Evolutionary conservation across 2,888 invertebrate species (phyloP).

Genomic region (Operophtera brumata): DNA sequence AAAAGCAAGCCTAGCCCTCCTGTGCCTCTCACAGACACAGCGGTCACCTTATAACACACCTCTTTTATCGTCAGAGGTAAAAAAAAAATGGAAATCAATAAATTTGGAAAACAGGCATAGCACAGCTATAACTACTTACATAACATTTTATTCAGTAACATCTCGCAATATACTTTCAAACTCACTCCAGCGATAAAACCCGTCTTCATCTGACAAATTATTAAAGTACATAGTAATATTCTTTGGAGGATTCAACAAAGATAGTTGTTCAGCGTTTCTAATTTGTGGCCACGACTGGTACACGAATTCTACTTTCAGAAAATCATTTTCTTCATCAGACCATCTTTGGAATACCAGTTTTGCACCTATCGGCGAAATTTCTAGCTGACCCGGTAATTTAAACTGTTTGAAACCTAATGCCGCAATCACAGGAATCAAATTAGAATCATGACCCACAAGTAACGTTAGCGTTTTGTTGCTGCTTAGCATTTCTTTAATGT

Average conservation of each 20-base stretch:
- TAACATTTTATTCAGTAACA: slow-evolving; percentile 1
- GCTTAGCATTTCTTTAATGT: slow-evolving; percentile 45
- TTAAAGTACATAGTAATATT: slow-evolving; percentile 44
- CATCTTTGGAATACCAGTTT: slow-evolving; percentile 68
- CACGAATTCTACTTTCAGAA: slow-evolving; percentile 58
- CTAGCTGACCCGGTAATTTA: slow-evolving; percentile 49
- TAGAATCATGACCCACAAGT: slow-evolving; percentile 65
- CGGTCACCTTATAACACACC: too few species aligned
- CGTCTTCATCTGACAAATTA: slow-evolving; percentile 34
- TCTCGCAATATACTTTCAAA: slow-evolving; percentile 31
- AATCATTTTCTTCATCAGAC: slow-evolving; percentile 42
- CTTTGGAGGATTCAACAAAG: slow-evolving; percentile 46
- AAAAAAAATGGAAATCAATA: too few species aligned
- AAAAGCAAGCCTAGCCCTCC: too few species aligned
- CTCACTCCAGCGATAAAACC: slow-evolving; percentile 56
- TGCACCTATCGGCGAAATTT: slow-evolving; percentile 62
- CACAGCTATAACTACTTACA: too few species aligned
- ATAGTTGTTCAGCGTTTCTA: slow-evolving; percentile 42
- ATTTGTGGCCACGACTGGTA: slow-evolving; percentile 54
- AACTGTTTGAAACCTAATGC: slow-evolving; percentile 51
- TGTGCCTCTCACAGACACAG: too few species aligned
- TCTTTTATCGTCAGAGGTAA: too few species aligned
- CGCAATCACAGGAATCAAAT: slow-evolving; percentile 49
- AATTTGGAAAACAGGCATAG: too few species aligned
- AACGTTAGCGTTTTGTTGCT: slow-evolving; percentile 43